These are phyloP conservation scores for Marmota flaviventris DNA, from an alignment of 2,113 vertebrate genomes.

Conservation along the genomic window DNA sequence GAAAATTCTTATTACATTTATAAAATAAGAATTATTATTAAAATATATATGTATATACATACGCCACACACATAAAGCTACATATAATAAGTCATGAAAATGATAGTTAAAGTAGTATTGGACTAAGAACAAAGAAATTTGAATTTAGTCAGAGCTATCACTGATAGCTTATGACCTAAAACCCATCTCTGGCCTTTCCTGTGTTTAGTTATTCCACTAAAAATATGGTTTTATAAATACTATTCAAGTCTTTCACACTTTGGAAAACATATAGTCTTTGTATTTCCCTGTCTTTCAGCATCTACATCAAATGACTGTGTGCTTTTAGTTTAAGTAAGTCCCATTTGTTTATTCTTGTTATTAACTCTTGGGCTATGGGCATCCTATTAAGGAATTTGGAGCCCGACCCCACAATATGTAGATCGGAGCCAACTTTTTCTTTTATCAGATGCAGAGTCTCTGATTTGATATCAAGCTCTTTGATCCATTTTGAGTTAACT, in stretches of 20 bases:
- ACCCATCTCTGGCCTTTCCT: neutral
- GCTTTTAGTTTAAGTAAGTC: too few species aligned
- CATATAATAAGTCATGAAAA: neutral
- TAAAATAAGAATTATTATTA: conserved; percentile 7
- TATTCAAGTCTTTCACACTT: neutral
- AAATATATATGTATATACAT: neutral
- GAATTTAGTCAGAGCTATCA: neutral
- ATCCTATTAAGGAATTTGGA: too few species aligned
- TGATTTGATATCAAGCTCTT: too few species aligned
- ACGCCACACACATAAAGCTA: neutral
- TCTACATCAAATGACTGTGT: neutral
- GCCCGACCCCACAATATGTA: too few species aligned
- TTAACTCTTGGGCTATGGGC: too few species aligned
- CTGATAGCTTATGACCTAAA: neutral
- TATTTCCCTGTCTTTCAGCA: neutral
- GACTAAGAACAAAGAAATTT: neutral
- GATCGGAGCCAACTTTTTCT: too few species aligned
- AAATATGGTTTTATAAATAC: neutral
- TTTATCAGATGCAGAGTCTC: too few species aligned
- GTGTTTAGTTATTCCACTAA: neutral
- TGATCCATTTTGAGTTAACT: too few species aligned
- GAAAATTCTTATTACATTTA: neutral
- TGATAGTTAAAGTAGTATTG: neutral
- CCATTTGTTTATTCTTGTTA: too few species aligned
- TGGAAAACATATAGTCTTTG: neutral